Conservation (phyloP, 2,888 invertebrate genomes). For the Acanthococcus lagerstroemiae region DNA sequence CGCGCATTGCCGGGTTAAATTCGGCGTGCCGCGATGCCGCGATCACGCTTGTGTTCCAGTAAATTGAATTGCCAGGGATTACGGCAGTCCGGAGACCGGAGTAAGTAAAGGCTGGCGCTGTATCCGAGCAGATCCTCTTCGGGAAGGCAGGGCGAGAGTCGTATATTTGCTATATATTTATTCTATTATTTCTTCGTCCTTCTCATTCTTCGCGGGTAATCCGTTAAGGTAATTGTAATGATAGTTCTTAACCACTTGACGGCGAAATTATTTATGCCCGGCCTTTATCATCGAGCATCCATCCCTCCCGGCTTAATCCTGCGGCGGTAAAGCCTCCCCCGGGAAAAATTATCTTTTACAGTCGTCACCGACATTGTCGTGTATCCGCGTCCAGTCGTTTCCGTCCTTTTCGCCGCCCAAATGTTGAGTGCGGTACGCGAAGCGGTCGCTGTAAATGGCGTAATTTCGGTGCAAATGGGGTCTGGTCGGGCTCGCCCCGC, state of each 20-base stretch:
- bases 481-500: no score
- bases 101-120: no score
- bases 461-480: no score
- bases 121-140: no score
- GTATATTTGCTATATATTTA: no score
- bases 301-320: neutral
- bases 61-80: constrained; percentile 17
- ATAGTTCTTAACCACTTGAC: neutral
- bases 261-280: neutral
- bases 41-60: constrained; percentile 9
- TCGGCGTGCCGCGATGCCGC: neutral
- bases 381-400: no score
- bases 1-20: neutral
- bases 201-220: neutral
- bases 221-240: neutral
- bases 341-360: neutral
- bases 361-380: no score
- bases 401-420: no score
- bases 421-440: no score
- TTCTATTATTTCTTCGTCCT: no score
- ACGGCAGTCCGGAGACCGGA: neutral
- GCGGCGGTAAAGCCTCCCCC: neutral
- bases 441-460: no score
- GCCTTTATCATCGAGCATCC: neutral
- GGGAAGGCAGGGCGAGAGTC: no score